Evolutionary conservation across 2,113 vertebrate genomes (phyloP), one percentile per base, ranked within the genome.

Genomic region (Nibea albiflora): DNA sequence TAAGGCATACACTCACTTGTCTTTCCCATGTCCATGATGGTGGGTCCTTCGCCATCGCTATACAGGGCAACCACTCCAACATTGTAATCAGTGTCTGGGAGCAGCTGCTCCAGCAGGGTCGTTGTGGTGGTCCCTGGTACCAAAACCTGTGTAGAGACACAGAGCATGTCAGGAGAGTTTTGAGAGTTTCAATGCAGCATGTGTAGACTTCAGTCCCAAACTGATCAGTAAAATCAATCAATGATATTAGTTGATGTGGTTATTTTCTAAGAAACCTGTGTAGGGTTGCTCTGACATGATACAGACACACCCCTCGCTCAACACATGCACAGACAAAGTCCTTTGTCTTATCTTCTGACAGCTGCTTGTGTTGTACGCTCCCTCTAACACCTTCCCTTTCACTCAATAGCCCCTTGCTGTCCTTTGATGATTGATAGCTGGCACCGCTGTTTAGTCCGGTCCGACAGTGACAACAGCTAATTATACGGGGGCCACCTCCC

Each of bases 41-140:
- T 73, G 61, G 96, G 93, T 56, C 97, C 97, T 88, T 99, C 98
- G 56, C 98, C 98, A 3, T 99, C 98, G 0, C 96, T 90, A 73
- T 99, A 99, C 19, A 99, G 73, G 39, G 97, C 96, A 66, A 97
- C 89, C 24, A 99, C 96, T 57, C 95, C 95, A 65, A 99, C 95
- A 12, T 96, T 96, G 87, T 99, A 99, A 11, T 91, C 88, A 0
- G 96, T 98, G 89, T 99, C 94, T 1, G 98, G 96, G 57, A 90
- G 84, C 81, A 99, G 94, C 79, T 96, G 93, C 76, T 97, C 94
- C 92, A 99, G 88, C 57, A 96, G 60, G 58, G 97, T 90, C 1
- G 94, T 96, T 73, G 93, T 95, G 71, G 94, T 95, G 71, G 93
- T 96, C 61, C 95, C 97, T 64, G 96, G 96, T 79, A 99, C 96